A percentile compares a stretch with the other conserved stretches of the same genome.
phyloP scores from a whole-genome alignment of 2,113 vertebrate genomes.

The Nycticebus coucang region DNA sequence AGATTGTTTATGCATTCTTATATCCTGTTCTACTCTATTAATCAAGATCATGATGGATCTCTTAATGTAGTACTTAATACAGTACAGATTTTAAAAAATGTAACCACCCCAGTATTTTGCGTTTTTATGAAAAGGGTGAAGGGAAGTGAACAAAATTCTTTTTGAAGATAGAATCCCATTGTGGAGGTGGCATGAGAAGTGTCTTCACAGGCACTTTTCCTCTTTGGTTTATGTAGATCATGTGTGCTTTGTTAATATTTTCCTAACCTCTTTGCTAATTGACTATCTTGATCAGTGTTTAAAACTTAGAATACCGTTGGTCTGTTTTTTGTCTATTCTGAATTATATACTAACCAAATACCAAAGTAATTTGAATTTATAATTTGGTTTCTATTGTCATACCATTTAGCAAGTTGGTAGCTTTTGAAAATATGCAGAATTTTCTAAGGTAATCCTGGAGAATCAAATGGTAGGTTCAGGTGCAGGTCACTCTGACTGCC shows the following conservation, averaged over 20 bases:
- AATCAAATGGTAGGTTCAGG: conserved; percentile 8
- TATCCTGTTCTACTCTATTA: conserved; percentile 51
- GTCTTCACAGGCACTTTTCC: not conserved
- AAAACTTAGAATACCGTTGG: not conserved
- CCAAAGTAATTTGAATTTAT: conserved; percentile 55
- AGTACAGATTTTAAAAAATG: not conserved
- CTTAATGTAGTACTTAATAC: conserved; percentile 18
- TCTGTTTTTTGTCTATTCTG: conserved; percentile 56
- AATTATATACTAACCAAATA: conserved; percentile 54
- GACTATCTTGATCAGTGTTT: not conserved
- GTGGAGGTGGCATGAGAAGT: conserved; percentile 46
- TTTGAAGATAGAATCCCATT: conserved; percentile 37
- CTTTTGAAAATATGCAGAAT: conserved; percentile 41
- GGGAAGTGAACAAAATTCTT: conserved; percentile 37
- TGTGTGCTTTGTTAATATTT: conserved; percentile 39
- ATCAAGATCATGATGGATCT: conserved; percentile 39
- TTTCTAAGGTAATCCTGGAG: conserved; percentile 33
- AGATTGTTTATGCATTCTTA: conserved; percentile 48
- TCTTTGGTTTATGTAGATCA: conserved; percentile 12
- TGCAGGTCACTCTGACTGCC: not conserved
- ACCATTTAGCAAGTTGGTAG: conserved; percentile 26
- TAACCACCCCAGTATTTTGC: conserved; percentile 41
- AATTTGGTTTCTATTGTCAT: conserved; percentile 47
- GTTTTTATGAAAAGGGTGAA: conserved; percentile 55
- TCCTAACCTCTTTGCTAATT: conserved; percentile 17